Percentiles rank a stretch among this genome's conserved stretches.
Conservation (phyloP, 2,113 vertebrate genomes). For the Saccopteryx bilineata region DNA sequence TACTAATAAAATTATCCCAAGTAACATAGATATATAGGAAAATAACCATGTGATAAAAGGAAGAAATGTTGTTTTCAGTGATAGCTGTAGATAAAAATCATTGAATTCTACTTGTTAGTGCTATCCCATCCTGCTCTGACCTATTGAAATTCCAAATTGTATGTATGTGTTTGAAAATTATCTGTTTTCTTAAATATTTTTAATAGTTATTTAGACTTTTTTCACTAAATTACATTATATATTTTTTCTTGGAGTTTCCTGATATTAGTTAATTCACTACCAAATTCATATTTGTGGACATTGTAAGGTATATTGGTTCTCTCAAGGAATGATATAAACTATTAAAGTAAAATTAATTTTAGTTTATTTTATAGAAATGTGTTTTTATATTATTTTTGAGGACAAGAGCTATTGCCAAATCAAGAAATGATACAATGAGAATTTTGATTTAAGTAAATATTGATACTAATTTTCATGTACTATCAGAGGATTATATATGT, state of each 20-base stretch:
- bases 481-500: too few relatives aligned
- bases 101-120: constrained; percentile 55
- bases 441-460: constrained; percentile 50
- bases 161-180: constrained; percentile 31
- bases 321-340: constrained; percentile 46
- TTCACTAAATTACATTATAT: neutral
- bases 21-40: neutral
- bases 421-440: constrained; percentile 27
- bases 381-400: constrained; percentile 39
- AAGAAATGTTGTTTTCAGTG: constrained; percentile 32
- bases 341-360: constrained; percentile 61
- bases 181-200: constrained; percentile 34
- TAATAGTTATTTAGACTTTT: constrained; percentile 23
- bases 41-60: neutral
- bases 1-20: neutral
- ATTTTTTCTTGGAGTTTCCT: constrained; percentile 48
- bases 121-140: neutral
- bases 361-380: constrained; percentile 30
- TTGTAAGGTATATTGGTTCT: neutral
- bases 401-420: constrained; percentile 27
- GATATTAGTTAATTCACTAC: constrained; percentile 34
- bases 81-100: constrained; percentile 17
- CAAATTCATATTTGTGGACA: neutral
- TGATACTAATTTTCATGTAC: constrained; percentile 44
- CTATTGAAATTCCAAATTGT: constrained; percentile 42